Evolutionary conservation across 2,888 invertebrate species (phyloP), one percentile per base, ranked within the genome.

Genomic region (Scaeva pyrastri): DNA sequence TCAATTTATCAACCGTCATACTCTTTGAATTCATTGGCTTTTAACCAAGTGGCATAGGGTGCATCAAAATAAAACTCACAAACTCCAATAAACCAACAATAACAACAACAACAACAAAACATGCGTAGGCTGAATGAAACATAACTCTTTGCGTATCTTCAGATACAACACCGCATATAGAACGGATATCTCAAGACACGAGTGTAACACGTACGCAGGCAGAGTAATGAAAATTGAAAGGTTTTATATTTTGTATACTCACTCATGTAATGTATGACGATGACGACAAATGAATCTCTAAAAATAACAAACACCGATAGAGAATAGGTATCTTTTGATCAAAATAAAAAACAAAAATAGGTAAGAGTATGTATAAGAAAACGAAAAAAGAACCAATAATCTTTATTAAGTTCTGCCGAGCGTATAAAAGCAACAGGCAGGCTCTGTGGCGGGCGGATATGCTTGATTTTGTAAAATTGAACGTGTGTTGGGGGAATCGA

Each of bases 271-370:
- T 41, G 66, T 62, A 75, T 71, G 80, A 80, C 80, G 74, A 58
- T 79, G 70, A 75, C 75, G 74, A 71, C 75, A 75, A 84, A 84
- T 80, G 80, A 80, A 84, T 80, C 84, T 84, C 84, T 80, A 83
- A 83, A 83, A 83, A 83, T 83, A 83, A 68, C 56, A 82, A 62
- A 60, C 45, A 70, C 55, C 43, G 19, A 68, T 43, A 64, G 79
- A 11, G 12, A 7, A 31, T 52, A 52, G 52, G 52, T 79, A 79
- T 79, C 74, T 74, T 62, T 70, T 16, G 48, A 70, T 68, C 68
- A 52, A 68, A 68, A 52, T 52, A 36, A 52, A 16, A 62, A 43
- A 39, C 8, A 62, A 43, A 66, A 31, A 14, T n/a, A n/a, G n/a
- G n/a, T n/a, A n/a, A 64, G 16, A 66, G 5, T 31, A 31, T 31